Conservation (phyloP, 92 coral and sea anemone species). For the Porites rus region DNA sequence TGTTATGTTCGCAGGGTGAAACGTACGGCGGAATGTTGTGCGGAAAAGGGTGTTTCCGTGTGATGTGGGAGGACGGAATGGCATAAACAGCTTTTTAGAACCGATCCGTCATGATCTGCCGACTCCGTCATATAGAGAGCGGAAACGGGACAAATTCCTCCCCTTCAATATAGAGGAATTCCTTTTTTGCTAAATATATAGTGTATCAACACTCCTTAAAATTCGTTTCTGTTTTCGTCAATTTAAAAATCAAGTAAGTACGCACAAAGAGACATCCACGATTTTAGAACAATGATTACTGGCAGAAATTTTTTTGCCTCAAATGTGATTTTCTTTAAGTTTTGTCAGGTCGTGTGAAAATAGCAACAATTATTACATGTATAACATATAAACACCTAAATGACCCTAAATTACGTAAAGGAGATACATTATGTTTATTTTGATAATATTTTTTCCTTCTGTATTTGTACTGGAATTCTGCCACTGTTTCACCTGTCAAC, state of each 20-base stretch:
- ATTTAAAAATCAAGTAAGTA: not conserved
- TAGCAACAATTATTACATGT: slow-evolving; percentile 3
- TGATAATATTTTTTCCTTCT: not conserved
- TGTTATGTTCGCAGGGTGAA: too few species aligned
- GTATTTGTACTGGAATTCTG: not conserved
- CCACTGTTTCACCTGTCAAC: not conserved
- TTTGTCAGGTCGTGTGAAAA: slow-evolving; percentile 3
- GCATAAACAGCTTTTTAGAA: too few species aligned
- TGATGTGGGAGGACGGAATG: too few species aligned
- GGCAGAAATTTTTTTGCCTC: not conserved
- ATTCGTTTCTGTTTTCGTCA: not conserved
- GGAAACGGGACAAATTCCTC: too few species aligned
- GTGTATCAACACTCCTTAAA: not conserved
- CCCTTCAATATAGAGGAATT: too few species aligned
- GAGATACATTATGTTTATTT: not conserved
- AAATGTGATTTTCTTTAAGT: not conserved
- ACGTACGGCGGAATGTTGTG: too few species aligned
- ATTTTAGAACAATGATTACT: not conserved
- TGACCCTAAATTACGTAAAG: not conserved
- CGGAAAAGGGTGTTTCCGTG: too few species aligned
- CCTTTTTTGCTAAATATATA: too few species aligned
- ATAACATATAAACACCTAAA: not conserved
- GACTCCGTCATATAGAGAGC: too few species aligned
- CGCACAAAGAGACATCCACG: too few species aligned
- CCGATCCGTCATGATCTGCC: too few species aligned